Evolutionary conservation across 1,140 invertebrate genomes (phyloP), one percentile per base, ranked within the genome.

Genomic region (Bombus waltoni): DNA sequence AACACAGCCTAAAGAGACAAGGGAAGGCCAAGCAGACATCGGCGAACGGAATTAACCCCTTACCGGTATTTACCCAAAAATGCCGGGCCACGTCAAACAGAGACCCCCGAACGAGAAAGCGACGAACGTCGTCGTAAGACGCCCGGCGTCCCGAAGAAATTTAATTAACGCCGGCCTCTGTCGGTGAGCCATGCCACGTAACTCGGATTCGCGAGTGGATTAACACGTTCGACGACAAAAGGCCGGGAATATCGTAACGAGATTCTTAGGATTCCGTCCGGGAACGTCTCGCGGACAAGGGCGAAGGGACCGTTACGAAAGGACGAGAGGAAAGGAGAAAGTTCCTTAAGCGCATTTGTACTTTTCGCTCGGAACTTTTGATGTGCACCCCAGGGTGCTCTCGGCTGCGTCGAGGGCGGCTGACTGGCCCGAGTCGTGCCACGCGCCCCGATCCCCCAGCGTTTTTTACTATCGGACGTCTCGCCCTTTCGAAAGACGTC

Each of bases 311-410:
- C 32, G 18, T 66, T 42, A 42, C 22, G 38, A n/a, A 5, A 59
- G 32, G 22, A 28, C 3, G 35, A 28, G 62, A 62, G 62, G 62
- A 22, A 2, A 35, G 28, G 81, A 53, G 47, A 90, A 90, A 90
- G 81, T 90, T 90, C 78, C 79, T 90, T 88, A 86, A 90, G 89
- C 88, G 87, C 89, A 89, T 90, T 90, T 90, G 89, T 90, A 90
- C 86, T 83, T 86, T 85, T 87, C 82, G 74, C 77, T 85, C 79
- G 86, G 76, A 90, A 90, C 88, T 90, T 90, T 90, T 90, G 88
- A 89, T 85, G 83, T 72, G 65, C 83, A 87, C 86, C 89, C 86
- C 68, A 68, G 89, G 88, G 89, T 85, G 88, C 81, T 90, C 74
- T 88, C 62, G 68, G 47, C 81, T 40, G 80, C 42, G 32, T 66